Percentiles rank a stretch among this genome's conserved stretches.
phyloP scores from a whole-genome alignment of 1,140 invertebrate genomes.

The Tenebrio molitor region DNA sequence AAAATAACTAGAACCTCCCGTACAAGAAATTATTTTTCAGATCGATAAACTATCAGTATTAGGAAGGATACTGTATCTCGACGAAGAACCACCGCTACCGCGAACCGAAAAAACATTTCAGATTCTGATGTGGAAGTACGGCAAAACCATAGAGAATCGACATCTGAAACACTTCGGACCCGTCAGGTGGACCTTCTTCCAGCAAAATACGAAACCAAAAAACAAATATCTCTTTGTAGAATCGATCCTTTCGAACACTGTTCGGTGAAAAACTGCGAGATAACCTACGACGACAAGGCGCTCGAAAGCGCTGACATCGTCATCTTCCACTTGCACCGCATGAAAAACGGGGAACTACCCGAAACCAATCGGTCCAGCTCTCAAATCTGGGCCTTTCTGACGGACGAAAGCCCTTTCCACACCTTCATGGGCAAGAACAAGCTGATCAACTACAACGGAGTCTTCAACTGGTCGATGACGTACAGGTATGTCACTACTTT shows the following conservation, averaged over 20 bases:
- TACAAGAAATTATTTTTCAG: neutral
- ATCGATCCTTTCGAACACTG: slow-evolving; percentile 71
- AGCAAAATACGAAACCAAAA: too few relatives aligned
- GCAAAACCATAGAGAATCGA: slow-evolving; percentile 60
- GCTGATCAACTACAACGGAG: slow-evolving; percentile 68
- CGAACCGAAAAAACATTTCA: slow-evolving; percentile 53
- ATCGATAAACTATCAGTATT: slow-evolving; percentile 59
- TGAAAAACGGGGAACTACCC: slow-evolving; percentile 63
- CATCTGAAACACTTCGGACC: slow-evolving; percentile 60
- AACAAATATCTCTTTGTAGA: slow-evolving; percentile 57
- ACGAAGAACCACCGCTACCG: slow-evolving; percentile 53
- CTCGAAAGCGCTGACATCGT: slow-evolving; percentile 70
- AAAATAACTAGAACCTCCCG: neutral
- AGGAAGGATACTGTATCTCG: slow-evolving; percentile 61
- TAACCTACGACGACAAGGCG: slow-evolving; percentile 68
- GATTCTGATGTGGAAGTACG: slow-evolving; percentile 67
- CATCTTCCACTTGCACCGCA: slow-evolving; percentile 72
- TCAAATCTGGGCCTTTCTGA: slow-evolving; percentile 75
- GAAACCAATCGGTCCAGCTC: slow-evolving; percentile 53
- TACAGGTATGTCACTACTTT: too few relatives aligned
- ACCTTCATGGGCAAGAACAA: slow-evolving; percentile 67
- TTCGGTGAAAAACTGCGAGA: slow-evolving; percentile 70
- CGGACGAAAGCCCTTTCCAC: slow-evolving; percentile 72
- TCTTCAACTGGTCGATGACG: slow-evolving; percentile 86
- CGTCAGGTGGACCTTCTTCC: too few relatives aligned